These are phyloP conservation scores for Coregonus clupeaformis DNA, from an alignment of 2,113 vertebrate species.

Conservation along the genomic window DNA sequence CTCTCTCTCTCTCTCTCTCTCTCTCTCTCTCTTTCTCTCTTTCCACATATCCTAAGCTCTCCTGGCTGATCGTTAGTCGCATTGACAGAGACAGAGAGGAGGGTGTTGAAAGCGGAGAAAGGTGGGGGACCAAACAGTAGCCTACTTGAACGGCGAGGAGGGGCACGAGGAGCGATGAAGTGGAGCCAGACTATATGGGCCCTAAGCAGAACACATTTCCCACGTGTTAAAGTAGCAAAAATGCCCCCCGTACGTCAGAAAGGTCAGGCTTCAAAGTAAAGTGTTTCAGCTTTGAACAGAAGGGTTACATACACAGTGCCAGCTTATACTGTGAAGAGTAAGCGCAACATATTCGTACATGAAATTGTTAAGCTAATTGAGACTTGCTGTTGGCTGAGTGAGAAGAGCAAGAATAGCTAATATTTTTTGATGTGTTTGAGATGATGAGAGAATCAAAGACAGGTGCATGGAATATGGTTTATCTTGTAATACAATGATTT, in stretches of 20 bases:
- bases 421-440: too few species aligned
- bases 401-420: too few species aligned
- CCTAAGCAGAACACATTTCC: slow-evolving; percentile 6
- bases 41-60: neutral
- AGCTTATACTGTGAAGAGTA: neutral
- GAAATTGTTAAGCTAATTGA: too few species aligned
- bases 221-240: slow-evolving; percentile 4
- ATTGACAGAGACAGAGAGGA: neutral
- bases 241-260: neutral
- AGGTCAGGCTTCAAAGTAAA: neutral
- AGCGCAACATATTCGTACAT: too few species aligned
- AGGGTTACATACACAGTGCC: neutral
- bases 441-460: too few species aligned
- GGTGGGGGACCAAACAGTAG: neutral
- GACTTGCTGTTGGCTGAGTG: too few species aligned
- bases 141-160: neutral
- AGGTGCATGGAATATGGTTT: too few species aligned
- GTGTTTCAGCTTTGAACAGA: neutral
- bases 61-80: neutral
- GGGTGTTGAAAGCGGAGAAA: neutral
- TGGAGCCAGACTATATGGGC: neutral
- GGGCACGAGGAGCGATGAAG: neutral
- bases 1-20: too few species aligned
- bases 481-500: too few species aligned
- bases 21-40: neutral